These are phyloP conservation scores for Grantiella picta DNA, from an alignment of 2,113 vertebrate genomes.

Conservation along the genomic window DNA sequence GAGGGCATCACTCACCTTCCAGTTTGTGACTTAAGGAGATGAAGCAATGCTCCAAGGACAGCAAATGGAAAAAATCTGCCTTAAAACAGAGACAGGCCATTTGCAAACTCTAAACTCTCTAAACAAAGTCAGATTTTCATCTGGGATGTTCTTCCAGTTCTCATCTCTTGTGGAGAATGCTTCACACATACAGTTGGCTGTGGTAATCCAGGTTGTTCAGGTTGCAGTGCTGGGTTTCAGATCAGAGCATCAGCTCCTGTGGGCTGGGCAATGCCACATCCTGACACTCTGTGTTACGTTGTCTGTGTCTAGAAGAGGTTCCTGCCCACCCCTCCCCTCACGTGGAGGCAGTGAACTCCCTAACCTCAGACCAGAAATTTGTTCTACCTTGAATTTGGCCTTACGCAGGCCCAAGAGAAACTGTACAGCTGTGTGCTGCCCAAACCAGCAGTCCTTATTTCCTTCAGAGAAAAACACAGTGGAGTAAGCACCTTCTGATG, in stretches of 20 bases:
- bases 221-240: not conserved
- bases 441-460: not conserved
- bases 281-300: not conserved
- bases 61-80: not conserved
- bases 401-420: not conserved
- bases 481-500: not conserved
- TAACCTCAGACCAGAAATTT: not conserved
- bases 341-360: rapidly evolving
- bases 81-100: not conserved
- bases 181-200: not conserved
- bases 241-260: not conserved
- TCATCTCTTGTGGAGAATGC: not conserved
- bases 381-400: not conserved
- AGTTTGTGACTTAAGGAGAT: not conserved
- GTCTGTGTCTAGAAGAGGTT: not conserved
- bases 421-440: not conserved
- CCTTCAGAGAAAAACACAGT: not conserved
- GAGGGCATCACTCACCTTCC: not conserved
- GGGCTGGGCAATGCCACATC: not conserved
- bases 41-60: not conserved
- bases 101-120: not conserved
- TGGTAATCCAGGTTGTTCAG: not conserved
- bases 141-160: not conserved
- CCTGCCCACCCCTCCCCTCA: not conserved
- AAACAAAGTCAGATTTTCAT: not conserved